phyloP scores from a whole-genome alignment of 2,797 vertebrate genomes.

The Cephalopachus bancanus region DNA sequence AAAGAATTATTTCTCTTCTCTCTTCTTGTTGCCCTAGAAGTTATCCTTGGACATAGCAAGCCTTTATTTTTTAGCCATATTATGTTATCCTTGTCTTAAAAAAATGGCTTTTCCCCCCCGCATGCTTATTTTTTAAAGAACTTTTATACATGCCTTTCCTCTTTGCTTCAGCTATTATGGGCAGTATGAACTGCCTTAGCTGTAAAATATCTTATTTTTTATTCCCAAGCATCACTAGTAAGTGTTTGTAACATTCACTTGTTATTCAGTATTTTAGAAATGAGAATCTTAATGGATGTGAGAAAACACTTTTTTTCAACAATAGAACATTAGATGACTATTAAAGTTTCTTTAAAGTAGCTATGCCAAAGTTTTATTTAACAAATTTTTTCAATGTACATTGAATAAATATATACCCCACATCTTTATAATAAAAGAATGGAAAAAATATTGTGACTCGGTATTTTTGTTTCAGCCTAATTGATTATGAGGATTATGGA shows the following conservation, averaged over 20 bases:
- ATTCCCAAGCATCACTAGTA: not conserved
- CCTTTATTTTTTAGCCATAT: not conserved
- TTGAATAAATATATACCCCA: not conserved
- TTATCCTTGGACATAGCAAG: not conserved
- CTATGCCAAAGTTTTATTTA: not conserved
- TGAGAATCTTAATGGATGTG: not conserved
- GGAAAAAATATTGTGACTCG: not conserved
- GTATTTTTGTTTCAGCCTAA: not conserved
- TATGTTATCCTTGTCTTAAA: not conserved
- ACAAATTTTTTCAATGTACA: not conserved
- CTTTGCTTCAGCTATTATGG: not conserved
- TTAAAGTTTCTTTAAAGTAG: slow-evolving; percentile 6
- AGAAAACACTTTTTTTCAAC: not conserved
- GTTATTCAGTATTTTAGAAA: not conserved
- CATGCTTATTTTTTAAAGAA: not conserved
- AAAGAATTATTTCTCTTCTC: not conserved
- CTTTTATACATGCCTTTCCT: not conserved
- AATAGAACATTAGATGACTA: not conserved
- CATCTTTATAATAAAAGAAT: too few relatives aligned
- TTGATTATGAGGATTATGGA: not conserved
- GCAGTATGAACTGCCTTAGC: not conserved
- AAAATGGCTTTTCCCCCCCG: not conserved
- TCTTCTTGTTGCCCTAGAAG: not conserved
- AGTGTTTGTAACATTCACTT: not conserved
- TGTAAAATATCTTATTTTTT: not conserved